Evolutionary conservation across 2,113 vertebrate species (phyloP).

Genomic region (Cinclus cinclus): DNA sequence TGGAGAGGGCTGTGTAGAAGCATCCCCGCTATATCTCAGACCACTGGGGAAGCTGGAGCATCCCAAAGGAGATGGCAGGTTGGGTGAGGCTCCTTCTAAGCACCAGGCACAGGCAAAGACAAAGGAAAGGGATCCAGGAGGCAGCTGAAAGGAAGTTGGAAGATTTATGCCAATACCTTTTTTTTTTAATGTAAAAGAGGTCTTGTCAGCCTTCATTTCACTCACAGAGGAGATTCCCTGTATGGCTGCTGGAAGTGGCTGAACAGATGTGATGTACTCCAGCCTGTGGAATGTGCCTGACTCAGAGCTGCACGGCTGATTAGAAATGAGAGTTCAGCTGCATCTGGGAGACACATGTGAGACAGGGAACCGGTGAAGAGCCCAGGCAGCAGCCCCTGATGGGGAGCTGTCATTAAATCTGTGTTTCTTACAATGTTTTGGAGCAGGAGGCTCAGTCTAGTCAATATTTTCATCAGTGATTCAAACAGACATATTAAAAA

Average conservation of each 20-base stretch:
- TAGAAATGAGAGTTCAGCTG: not conserved
- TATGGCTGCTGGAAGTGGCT: not conserved
- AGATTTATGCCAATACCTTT: not conserved
- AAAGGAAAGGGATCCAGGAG: not conserved
- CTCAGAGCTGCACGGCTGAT: not conserved
- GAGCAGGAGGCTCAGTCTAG: not conserved
- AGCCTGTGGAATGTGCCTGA: not conserved
- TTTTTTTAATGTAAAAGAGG: not conserved
- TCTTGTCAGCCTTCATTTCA: not conserved
- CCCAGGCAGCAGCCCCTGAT: not conserved
- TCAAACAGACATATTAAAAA: not conserved
- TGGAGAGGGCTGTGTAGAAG: not conserved
- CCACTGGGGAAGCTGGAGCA: not conserved
- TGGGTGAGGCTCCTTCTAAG: not conserved
- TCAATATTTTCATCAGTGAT: slow-evolving; percentile 24
- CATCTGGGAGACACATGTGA: not conserved
- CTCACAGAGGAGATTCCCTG: not conserved
- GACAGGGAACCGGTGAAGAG: not conserved
- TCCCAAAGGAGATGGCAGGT: not conserved
- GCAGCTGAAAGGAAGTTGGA: not conserved
- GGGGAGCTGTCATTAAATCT: not conserved
- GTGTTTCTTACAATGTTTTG: not conserved
- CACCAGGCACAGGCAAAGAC: not conserved
- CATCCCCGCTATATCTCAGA: rapidly evolving
- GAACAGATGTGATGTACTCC: not conserved